Evolutionary conservation across 2,113 vertebrate genomes (phyloP).

Genomic region (Bos indicus): DNA sequence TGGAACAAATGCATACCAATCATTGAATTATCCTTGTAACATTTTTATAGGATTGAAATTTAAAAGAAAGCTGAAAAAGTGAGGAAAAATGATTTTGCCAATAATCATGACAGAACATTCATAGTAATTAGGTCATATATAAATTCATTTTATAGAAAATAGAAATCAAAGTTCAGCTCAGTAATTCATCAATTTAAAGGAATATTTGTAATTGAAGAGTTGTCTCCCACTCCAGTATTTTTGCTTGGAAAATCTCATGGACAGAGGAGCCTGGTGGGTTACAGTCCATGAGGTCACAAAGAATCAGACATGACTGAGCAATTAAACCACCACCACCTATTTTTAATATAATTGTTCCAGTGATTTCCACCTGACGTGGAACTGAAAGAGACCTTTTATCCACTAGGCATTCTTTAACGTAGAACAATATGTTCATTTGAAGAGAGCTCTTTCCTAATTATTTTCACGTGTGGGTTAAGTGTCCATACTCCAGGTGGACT

Average conservation of each 20-base stretch:
- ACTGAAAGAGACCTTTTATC: not conserved
- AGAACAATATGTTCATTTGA: not conserved
- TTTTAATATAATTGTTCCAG: not conserved
- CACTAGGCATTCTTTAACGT: not conserved
- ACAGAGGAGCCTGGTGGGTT: not conserved
- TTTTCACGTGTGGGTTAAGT: rapidly evolving
- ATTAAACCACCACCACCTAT: not conserved
- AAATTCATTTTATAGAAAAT: not conserved
- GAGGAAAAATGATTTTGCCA: not conserved
- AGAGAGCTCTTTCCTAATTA: not conserved
- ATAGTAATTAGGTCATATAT: not conserved
- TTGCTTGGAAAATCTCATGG: not conserved
- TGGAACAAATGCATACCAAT: not conserved
- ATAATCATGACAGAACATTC: not conserved
- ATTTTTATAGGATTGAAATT: not conserved
- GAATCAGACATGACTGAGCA: not conserved
- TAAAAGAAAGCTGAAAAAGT: not conserved
- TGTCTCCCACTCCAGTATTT: not conserved
- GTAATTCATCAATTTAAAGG: not conserved
- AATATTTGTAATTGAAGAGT: not conserved
- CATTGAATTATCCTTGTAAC: not conserved
- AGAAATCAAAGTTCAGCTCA: not conserved
- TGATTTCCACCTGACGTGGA: not conserved
- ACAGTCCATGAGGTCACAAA: not conserved
- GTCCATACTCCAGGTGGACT: not conserved